Evolutionary conservation across 2,888 invertebrate species (phyloP).

Genomic region (Gonocerus acuteangulatus): DNA sequence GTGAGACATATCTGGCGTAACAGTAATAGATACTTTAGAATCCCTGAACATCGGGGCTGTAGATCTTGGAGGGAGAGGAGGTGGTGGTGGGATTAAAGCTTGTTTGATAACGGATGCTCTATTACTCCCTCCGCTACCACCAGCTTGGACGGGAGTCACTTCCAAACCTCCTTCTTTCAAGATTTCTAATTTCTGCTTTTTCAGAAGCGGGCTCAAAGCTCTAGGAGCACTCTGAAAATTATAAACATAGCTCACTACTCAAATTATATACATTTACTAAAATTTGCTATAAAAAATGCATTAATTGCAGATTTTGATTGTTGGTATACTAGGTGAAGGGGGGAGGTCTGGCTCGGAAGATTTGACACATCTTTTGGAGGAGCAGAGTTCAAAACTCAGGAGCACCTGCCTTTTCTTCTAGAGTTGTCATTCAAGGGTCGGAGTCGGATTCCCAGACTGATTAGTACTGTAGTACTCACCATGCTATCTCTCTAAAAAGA

Average conservation of each 20-base stretch:
- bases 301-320: neutral
- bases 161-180: slow-evolving; percentile 66
- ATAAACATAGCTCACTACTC: too few species aligned
- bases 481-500: too few species aligned
- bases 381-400: too few species aligned
- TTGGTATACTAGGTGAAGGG: neutral
- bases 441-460: too few species aligned
- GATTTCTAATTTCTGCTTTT: slow-evolving; percentile 64
- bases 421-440: too few species aligned
- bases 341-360: too few species aligned
- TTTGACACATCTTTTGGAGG: too few species aligned
- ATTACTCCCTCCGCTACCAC: neutral
- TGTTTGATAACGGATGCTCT: neutral
- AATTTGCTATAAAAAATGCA: neutral
- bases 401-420: too few species aligned
- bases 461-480: too few species aligned
- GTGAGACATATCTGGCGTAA: slow-evolving; percentile 47
- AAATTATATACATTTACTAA: too few species aligned
- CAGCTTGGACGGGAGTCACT: slow-evolving; percentile 55
- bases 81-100: neutral
- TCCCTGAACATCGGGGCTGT: slow-evolving; percentile 8
- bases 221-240: slow-evolving; percentile 7
- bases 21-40: slow-evolving; percentile 44
- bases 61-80: slow-evolving; percentile 8
- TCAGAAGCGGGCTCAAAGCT: slow-evolving; percentile 44